phyloP scores from a whole-genome alignment of 2,888 invertebrate genomes.

The Parthenolecanium corni region DNA sequence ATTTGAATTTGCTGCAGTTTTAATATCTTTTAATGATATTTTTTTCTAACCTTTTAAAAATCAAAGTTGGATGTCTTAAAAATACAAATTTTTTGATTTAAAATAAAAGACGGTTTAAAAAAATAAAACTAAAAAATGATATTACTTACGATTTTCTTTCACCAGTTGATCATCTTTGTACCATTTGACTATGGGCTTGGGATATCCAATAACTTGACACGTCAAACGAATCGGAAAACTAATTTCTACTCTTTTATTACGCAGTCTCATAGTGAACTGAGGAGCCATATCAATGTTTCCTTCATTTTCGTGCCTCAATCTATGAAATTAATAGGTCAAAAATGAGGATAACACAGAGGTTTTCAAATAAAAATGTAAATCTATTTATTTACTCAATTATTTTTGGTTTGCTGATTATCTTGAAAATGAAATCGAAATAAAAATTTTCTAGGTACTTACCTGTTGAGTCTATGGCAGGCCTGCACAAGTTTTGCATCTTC shows the following conservation, averaged over 20 bases:
- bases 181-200: constrained; percentile 69
- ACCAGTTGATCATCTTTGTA: constrained; percentile 58
- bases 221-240: constrained; percentile 75
- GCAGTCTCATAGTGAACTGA: constrained; percentile 71
- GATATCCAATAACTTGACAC: constrained; percentile 69
- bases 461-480: constrained; percentile 62
- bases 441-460: constrained; percentile 39
- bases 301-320: constrained; percentile 13
- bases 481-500: constrained; percentile 59
- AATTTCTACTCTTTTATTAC: constrained; percentile 70
- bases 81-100: no score
- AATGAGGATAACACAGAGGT: not conserved
- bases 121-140: not conserved
- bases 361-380: no score
- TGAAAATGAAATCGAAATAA: constrained; percentile 9
- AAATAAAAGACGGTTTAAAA: no score
- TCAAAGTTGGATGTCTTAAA: no score
- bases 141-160: constrained; percentile 45
- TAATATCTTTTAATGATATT: no score
- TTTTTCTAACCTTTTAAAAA: no score
- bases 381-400: no score
- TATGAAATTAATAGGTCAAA: not conserved
- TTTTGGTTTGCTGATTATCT: not conserved
- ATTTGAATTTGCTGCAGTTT: no score
- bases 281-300: constrained; percentile 44